phyloP scores from a whole-genome alignment of 2,888 invertebrate genomes.

The Phortica magna region DNA sequence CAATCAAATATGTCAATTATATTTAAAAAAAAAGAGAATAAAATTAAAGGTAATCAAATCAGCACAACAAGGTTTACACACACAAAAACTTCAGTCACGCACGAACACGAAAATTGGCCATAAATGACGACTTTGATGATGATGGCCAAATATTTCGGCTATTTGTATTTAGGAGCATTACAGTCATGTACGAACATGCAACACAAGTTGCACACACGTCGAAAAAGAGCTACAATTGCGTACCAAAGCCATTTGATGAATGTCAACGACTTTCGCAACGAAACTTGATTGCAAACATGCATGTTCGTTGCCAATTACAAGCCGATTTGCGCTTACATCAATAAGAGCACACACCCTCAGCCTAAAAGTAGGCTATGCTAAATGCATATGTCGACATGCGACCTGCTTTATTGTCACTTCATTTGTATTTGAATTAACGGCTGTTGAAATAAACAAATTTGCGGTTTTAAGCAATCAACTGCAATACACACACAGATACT shows the following conservation, averaged over 20 bases:
- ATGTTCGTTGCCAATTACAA: not conserved
- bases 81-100: not conserved
- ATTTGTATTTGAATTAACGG: too few relatives aligned
- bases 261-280: not conserved
- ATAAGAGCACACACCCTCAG: not conserved
- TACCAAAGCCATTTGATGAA: not conserved
- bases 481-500: too few relatives aligned
- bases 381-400: too few relatives aligned
- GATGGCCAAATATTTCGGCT: not conserved
- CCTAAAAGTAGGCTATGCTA: too few relatives aligned
- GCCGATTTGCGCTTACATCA: not conserved
- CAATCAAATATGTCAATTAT: not conserved
- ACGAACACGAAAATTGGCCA: not conserved
- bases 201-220: not conserved
- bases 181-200: not conserved
- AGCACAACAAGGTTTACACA: too few relatives aligned
- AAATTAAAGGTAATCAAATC: not conserved
- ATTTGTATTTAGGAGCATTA: not conserved
- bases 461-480: too few relatives aligned
- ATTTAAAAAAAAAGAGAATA: not conserved
- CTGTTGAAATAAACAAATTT: too few relatives aligned
- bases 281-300: not conserved
- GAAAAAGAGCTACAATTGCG: not conserved
- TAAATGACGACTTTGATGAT: not conserved
- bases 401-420: too few relatives aligned